These are phyloP conservation scores for Ochropacha duplaris DNA, from an alignment of 2,888 invertebrate species.

Conservation along the genomic window DNA sequence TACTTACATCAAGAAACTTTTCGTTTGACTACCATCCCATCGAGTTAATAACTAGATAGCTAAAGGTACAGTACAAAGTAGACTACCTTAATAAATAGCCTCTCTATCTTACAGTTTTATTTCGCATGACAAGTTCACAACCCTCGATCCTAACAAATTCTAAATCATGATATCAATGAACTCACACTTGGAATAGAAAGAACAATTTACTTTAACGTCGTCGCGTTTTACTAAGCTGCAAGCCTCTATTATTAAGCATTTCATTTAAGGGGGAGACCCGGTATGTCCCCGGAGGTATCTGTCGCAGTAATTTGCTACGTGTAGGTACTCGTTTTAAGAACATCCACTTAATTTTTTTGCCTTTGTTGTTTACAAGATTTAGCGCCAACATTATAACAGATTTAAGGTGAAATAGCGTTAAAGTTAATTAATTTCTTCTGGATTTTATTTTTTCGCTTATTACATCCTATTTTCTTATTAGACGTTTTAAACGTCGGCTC, in stretches of 20 bases:
- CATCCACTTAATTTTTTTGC: conserved; percentile 50
- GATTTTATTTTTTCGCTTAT: conserved; percentile 13
- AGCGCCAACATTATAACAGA: conserved; percentile 42
- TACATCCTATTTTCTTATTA: conserved; percentile 4
- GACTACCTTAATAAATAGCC: too few relatives aligned
- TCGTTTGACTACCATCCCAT: too few relatives aligned
- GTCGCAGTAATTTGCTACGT: conserved; percentile 73
- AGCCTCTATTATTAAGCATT: conserved; percentile 72
- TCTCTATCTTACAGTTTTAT: too few relatives aligned
- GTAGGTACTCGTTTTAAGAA: conserved; percentile 40
- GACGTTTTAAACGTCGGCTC: neutral
- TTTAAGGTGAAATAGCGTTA: conserved; percentile 44
- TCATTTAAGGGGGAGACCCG: conserved; percentile 69
- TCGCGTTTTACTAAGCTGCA: conserved; percentile 56
- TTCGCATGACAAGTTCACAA: too few relatives aligned
- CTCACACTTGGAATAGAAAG: conserved; percentile 43
- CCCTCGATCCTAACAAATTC: neutral
- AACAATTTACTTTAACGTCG: conserved; percentile 57
- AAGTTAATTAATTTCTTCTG: conserved; percentile 23
- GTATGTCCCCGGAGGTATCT: conserved; percentile 68
- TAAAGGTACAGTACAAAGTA: too few relatives aligned
- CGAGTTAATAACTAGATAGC: too few relatives aligned
- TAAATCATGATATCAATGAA: conserved; percentile 41
- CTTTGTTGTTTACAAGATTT: conserved; percentile 59
- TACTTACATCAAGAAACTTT: too few relatives aligned